Base-by-base conservation (phyloP, 2,113 vertebrate species). In the Platycercus adscitus region DNA sequence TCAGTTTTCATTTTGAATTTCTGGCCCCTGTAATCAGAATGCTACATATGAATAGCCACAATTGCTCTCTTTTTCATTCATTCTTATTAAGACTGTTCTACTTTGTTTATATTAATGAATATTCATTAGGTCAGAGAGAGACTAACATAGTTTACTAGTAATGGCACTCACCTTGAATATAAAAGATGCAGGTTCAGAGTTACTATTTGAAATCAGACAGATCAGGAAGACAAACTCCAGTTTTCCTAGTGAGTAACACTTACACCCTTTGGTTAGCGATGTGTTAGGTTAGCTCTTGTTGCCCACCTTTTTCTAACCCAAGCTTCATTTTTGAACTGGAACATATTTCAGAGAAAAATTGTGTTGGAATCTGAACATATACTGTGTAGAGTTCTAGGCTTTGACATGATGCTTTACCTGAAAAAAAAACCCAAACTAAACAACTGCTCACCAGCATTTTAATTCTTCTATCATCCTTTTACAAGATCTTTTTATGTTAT, bases 1-100 rank as follows among this genome's bases (percentile, higher is more conserved):
- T 77, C 52, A 93, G 44, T 39, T 91, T 94, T 93, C 6, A 56
- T 90, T 94, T 94, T 61, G 49, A 63, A 64, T 75, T 86, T 91
- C 46, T 90, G 64, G 16, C 18, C 81, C 20, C 43, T 52, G 21
- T 87, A 92, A 91, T 70, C 41, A 77, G n/a, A 63, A 24, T 83
- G 75, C 84, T 72, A 71, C 17, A 29, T 81, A 75, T 18, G 37
- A 95, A 93, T 75, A 93, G 75, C 9, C 25, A 83, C 63, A 66
- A 44, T 41, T 91, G 7, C 9, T 71, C 35, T 72, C 11, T 37
- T 8, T 69, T 43, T 83, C 50, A 46, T 70, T 83, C 69, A 35
- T 72, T 93, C 25, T 70, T 92, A 58, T 21, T 29, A n/a, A 63
- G 12, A 53, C 5, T 73, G 52, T 81, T 77, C 31, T 75, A 20